Percentiles rank a stretch among this genome's conserved stretches.
Evolutionary conservation across 1,140 invertebrate species (phyloP).

Genomic region (Dinothrombium tinctorium): DNA sequence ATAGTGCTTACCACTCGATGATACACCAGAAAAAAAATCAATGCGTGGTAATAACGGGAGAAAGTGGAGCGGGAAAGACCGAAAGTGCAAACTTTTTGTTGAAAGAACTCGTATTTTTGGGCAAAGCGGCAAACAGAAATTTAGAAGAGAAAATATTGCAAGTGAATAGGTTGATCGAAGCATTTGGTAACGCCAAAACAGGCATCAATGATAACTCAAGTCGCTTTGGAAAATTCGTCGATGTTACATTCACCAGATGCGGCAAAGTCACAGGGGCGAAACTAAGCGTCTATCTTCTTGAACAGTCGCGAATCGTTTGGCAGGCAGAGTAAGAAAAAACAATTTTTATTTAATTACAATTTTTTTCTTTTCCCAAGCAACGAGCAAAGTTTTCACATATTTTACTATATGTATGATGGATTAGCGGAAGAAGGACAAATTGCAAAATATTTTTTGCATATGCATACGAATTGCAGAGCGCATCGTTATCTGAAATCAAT

Average conservation of each 20-base stretch:
- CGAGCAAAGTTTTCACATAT: conserved; percentile 61
- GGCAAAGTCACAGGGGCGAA: conserved; percentile 26
- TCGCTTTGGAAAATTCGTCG: conserved; percentile 96
- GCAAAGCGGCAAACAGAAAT: conserved; percentile 7
- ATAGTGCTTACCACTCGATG: conserved; percentile 53
- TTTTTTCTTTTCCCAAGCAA: conserved; percentile 30
- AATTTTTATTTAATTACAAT: conserved; percentile 4
- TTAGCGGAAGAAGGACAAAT: conserved; percentile 37
- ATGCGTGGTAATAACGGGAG: conserved; percentile 23
- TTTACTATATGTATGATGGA: conserved; percentile 61
- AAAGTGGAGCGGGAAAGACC: conserved; percentile 88
- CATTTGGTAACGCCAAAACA: conserved; percentile 93
- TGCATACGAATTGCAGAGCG: not conserved
- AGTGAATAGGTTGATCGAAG: conserved; percentile 86
- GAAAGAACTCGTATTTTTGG: conserved; percentile 19
- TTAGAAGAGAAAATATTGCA: conserved; percentile 84
- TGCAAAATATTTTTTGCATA: conserved; percentile 20
- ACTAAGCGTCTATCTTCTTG: conserved; percentile 53
- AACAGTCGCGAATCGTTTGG: conserved; percentile 54
- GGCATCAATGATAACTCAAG: conserved; percentile 89
- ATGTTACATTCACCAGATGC: conserved; percentile 35
- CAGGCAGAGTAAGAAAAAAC: conserved; percentile 40
- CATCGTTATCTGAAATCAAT: conserved; percentile 30
- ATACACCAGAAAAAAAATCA: conserved; percentile 39
- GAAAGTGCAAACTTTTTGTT: conserved; percentile 97